Evolutionary conservation across 2,113 vertebrate genomes (phyloP).

Genomic region (Boulengeromyrus knoepffleri): DNA sequence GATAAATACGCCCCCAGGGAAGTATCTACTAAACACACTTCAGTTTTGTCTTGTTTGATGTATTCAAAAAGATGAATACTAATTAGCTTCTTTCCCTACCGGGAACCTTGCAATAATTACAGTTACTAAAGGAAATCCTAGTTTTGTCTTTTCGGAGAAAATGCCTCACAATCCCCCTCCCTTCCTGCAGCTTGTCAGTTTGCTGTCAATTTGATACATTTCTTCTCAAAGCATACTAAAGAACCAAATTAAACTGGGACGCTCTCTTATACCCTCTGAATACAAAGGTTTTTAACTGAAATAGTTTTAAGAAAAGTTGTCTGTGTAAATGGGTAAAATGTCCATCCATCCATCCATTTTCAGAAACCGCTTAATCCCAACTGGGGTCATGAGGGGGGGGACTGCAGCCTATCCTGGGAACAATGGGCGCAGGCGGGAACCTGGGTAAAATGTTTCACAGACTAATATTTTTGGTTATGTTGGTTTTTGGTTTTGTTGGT

Average conservation of each 20-base stretch:
- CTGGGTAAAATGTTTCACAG: not conserved
- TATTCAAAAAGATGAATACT: constrained; percentile 11
- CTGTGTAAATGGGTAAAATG: not conserved
- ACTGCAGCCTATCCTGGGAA: too few species aligned
- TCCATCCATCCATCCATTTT: not conserved
- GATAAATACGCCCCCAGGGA: constrained; percentile 8
- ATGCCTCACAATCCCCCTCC: not conserved
- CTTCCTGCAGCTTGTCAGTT: not conserved
- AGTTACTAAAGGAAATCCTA: not conserved
- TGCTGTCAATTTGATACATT: not conserved
- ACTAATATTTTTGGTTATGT: not conserved
- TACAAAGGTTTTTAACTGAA: not conserved
- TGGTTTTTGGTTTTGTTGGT: not conserved
- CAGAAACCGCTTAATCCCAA: too few species aligned
- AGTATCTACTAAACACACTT: constrained; percentile 11
- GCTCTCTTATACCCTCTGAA: not conserved
- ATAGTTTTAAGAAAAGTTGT: not conserved
- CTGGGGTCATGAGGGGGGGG: too few species aligned
- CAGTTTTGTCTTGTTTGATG: constrained; percentile 13
- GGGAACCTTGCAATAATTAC: constrained; percentile 7
- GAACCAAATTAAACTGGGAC: not conserved
- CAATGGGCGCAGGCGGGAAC: too few species aligned
- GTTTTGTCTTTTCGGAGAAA: not conserved
- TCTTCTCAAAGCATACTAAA: not conserved
- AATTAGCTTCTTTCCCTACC: constrained; percentile 17